phyloP scores from a whole-genome alignment of 1,140 invertebrate species.

The Dinothrombium tinctorium region DNA sequence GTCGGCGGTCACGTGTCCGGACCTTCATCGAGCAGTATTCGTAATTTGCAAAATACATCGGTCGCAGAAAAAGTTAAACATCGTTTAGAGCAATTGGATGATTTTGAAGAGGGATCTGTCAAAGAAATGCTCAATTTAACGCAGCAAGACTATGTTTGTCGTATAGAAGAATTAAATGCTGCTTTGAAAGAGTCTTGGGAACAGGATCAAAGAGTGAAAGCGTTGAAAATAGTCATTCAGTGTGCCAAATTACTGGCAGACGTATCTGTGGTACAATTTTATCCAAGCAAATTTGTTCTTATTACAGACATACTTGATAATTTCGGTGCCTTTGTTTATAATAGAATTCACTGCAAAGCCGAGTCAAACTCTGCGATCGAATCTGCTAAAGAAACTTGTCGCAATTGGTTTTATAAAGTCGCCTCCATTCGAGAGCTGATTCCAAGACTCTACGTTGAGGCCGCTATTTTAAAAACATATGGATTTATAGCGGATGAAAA shows the following conservation, averaged over 20 bases:
- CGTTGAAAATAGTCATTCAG: conserved; percentile 87
- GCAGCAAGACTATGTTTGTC: conserved; percentile 67
- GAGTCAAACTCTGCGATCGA: conserved; percentile 17
- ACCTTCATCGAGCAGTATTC: conserved; percentile 1
- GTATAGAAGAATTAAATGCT: conserved; percentile 68
- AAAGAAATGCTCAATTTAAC: conserved; percentile 57
- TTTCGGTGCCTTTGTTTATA: conserved; percentile 76
- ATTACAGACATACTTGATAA: conserved; percentile 85
- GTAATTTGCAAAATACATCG: conserved; percentile 14
- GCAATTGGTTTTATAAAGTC: conserved; percentile 98
- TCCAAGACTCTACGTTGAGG: conserved; percentile 74
- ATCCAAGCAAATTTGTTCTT: conserved; percentile 90
- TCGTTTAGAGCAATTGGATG: conserved; percentile 73
- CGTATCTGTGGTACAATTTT: conserved; percentile 67
- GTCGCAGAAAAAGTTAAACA: conserved; percentile 74
- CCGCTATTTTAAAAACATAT: conserved; percentile 74
- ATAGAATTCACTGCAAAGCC: conserved; percentile 55
- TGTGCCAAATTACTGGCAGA: conserved; percentile 77
- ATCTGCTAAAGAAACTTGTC: conserved; percentile 47
- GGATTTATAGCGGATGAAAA: conserved; percentile 35
- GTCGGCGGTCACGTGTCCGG: conserved; percentile 33
- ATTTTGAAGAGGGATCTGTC: conserved; percentile 33
- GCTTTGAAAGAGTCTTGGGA: conserved; percentile 73
- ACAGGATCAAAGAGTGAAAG: conserved; percentile 75
- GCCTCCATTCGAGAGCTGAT: conserved; percentile 84